A percentile compares a stretch with the other conserved stretches of the same genome.
Evolutionary conservation across 2,113 vertebrate genomes (phyloP).

Genomic region (Meleagris gallopavo): DNA sequence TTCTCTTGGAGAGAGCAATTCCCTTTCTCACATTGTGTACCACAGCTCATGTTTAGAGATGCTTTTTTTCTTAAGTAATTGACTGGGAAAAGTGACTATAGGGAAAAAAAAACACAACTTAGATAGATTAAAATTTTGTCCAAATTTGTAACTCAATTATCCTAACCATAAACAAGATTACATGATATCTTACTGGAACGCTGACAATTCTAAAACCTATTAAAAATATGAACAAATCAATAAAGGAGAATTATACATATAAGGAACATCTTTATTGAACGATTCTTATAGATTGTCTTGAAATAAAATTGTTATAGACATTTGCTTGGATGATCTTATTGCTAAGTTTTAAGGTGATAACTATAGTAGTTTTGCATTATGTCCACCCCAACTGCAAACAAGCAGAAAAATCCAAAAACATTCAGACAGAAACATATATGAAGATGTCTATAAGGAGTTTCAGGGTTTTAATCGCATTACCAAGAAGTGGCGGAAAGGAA

Average conservation of each 20-base stretch:
- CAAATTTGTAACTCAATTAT: conserved; percentile 63
- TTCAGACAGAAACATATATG: conserved; percentile 38
- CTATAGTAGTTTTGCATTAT: conserved; percentile 18
- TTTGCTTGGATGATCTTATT: conserved; percentile 61
- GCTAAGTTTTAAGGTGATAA: conserved; percentile 49
- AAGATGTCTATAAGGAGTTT: conserved; percentile 54
- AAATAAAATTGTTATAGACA: conserved; percentile 26
- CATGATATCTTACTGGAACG: conserved; percentile 63
- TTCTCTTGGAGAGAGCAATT: conserved; percentile 9
- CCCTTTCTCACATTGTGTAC: conserved; percentile 11
- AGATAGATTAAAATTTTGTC: conserved; percentile 67
- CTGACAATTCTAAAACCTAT: conserved; percentile 73
- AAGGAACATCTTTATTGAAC: conserved; percentile 72
- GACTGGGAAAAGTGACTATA: conserved; percentile 5
- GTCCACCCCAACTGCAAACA: conserved; percentile 51
- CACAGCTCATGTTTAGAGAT: neutral
- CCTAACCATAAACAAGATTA: conserved; percentile 67
- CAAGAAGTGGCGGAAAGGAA: neutral
- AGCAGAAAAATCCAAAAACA: conserved; percentile 51
- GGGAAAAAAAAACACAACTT: conserved; percentile 5
- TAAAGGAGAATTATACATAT: conserved; percentile 70
- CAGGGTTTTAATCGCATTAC: conserved; percentile 44
- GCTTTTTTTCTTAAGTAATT: conserved; percentile 57
- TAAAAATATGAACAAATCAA: conserved; percentile 76
- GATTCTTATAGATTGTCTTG: conserved; percentile 45